These are phyloP conservation scores for Sigmodon hispidus DNA, from an alignment of 2,113 vertebrate species.

Conservation along the genomic window DNA sequence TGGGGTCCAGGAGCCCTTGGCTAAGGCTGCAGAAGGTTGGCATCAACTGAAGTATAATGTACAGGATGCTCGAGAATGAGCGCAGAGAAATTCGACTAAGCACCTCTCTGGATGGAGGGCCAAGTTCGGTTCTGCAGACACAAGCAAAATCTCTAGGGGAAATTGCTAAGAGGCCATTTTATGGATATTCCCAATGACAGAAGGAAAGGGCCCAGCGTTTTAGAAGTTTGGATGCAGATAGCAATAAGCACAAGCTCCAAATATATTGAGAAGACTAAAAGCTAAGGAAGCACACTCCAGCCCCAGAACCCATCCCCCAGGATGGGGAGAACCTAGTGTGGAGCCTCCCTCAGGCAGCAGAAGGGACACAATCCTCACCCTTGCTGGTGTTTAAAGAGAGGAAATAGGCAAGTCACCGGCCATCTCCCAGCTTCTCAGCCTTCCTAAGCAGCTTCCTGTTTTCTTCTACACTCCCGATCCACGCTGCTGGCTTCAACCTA, in stretches of 20 bases:
- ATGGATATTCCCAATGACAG: conserved; percentile 55
- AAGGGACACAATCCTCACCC: neutral
- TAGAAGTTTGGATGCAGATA: neutral
- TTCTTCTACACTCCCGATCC: conserved; percentile 15
- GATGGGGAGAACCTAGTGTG: neutral
- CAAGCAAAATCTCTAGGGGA: conserved; percentile 65
- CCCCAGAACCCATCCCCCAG: neutral
- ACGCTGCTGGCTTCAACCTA: conserved; percentile 21
- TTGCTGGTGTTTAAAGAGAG: neutral
- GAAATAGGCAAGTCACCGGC: neutral
- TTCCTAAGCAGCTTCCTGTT: conserved; percentile 52
- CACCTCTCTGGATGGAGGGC: conserved; percentile 69
- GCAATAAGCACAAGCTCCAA: conserved; percentile 6
- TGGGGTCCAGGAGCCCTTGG: neutral
- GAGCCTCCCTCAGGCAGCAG: neutral
- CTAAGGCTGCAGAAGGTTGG: conserved; percentile 44
- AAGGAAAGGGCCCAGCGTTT: neutral
- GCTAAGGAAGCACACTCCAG: neutral
- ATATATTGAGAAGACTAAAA: neutral
- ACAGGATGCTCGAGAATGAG: conserved; percentile 44
- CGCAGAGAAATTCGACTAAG: conserved; percentile 72
- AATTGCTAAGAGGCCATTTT: conserved; percentile 68
- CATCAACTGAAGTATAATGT: neutral
- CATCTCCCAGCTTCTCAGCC: neutral
- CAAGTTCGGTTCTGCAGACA: conserved; percentile 72